phyloP scores from a whole-genome alignment of 2,797 vertebrate species.

The Botia almorhae region DNA sequence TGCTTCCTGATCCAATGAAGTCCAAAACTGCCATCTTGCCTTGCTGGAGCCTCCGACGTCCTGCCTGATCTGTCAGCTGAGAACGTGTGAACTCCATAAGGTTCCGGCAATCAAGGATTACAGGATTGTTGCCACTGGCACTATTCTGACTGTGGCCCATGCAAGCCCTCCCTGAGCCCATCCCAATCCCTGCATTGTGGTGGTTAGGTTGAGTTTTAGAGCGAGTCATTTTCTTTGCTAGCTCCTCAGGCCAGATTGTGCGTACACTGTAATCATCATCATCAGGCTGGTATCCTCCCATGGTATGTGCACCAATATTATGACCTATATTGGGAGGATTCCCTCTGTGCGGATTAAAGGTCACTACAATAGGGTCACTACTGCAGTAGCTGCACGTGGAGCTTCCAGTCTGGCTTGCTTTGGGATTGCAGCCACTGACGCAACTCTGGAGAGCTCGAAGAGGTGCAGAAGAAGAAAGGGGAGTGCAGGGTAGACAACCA shows the following conservation, averaged over 20 bases:
- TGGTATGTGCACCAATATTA: conserved; percentile 62
- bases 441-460: conserved; percentile 82
- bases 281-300: conserved; percentile 71
- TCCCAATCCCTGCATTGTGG: conserved; percentile 69
- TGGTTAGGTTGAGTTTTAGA: conserved; percentile 79
- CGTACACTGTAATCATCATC: conserved; percentile 85
- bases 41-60: conserved; percentile 79
- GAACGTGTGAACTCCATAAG: conserved; percentile 76
- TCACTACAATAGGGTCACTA: conserved; percentile 88
- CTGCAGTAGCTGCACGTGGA: conserved; percentile 89
- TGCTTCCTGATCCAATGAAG: conserved; percentile 74
- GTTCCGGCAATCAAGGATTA: conserved; percentile 79
- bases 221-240: conserved; percentile 83
- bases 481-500: conserved; percentile 81
- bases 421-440: conserved; percentile 82
- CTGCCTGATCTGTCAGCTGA: conserved; percentile 75
- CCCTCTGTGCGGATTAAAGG: conserved; percentile 80
- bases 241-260: conserved; percentile 87
- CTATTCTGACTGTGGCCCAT: conserved; percentile 67
- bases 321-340: conserved; percentile 74
- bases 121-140: conserved; percentile 70
- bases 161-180: conserved; percentile 63
- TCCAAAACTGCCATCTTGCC: conserved; percentile 83
- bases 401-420: conserved; percentile 82
- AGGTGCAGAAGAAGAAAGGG: conserved; percentile 77